Evolutionary conservation across 2,888 invertebrate genomes (phyloP).

Genomic region (Thereva nobilitata): DNA sequence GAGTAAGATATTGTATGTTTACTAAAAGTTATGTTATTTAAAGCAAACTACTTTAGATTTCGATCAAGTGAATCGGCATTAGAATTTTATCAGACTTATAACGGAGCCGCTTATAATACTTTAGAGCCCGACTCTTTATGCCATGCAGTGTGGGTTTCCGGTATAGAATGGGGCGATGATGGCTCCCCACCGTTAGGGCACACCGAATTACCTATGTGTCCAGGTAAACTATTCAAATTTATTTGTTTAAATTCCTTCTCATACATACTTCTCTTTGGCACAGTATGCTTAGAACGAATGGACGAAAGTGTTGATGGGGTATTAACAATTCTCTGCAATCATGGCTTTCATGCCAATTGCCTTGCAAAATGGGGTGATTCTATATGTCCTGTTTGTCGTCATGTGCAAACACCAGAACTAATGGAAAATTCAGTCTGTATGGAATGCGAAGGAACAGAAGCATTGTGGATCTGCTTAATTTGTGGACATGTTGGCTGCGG

Average conservation of each 20-base stretch:
- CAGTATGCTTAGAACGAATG: constrained; percentile 80
- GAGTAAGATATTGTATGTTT: constrained; percentile 64
- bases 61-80: constrained; percentile 77
- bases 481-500: constrained; percentile 99
- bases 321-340: constrained; percentile 96
- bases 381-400: constrained; percentile 96
- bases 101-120: constrained; percentile 90
- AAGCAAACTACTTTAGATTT: constrained; percentile 59
- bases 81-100: constrained; percentile 91
- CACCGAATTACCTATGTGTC: constrained; percentile 95
- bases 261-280: neutral
- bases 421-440: constrained; percentile 64
- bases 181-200: constrained; percentile 75
- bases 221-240: constrained; percentile 62
- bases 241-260: neutral
- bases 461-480: constrained; percentile 98
- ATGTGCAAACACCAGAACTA: constrained; percentile 64
- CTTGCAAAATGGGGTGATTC: constrained; percentile 95
- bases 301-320: constrained; percentile 98
- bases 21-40: constrained; percentile 32
- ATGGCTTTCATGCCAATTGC: constrained; percentile 96
- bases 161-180: constrained; percentile 83
- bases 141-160: constrained; percentile 93
- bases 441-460: constrained; percentile 68
- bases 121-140: constrained; percentile 91